Percentiles rank a stretch among this genome's conserved stretches.
Evolutionary conservation across 2,797 vertebrate species (phyloP).

Genomic region (Sebastes vulpes): DNA sequence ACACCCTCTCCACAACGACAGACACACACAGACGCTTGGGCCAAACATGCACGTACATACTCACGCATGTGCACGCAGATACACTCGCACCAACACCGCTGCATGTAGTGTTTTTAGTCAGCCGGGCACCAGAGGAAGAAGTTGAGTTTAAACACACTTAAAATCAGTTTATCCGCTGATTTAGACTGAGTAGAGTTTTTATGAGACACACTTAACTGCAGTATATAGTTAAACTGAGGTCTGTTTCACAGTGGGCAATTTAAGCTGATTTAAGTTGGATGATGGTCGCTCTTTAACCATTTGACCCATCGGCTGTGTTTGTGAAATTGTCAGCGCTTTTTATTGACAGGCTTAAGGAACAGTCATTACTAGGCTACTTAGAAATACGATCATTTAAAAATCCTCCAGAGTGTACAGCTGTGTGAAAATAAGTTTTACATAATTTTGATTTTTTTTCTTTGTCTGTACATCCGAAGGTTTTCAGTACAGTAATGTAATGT

Average conservation of each 20-base stretch:
- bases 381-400: neutral
- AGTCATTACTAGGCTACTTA: neutral
- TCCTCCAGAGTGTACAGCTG: neutral
- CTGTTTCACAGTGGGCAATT: neutral
- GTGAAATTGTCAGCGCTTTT: neutral
- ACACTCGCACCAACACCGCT: neutral
- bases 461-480: neutral
- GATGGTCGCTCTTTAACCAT: neutral
- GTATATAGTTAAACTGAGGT: neutral
- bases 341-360: neutral
- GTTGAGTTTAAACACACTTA: conserved; percentile 8
- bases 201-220: conserved; percentile 1
- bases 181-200: conserved; percentile 9
- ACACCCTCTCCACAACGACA: conserved; percentile 1
- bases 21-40: neutral
- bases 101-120: neutral
- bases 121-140: neutral
- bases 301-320: neutral
- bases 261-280: neutral
- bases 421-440: neutral
- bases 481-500: neutral
- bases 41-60: neutral
- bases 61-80: neutral
- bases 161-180: conserved; percentile 2
- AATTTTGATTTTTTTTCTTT: neutral